phyloP scores from a whole-genome alignment of 1,140 invertebrate genomes.

The Nasonia giraulti region DNA sequence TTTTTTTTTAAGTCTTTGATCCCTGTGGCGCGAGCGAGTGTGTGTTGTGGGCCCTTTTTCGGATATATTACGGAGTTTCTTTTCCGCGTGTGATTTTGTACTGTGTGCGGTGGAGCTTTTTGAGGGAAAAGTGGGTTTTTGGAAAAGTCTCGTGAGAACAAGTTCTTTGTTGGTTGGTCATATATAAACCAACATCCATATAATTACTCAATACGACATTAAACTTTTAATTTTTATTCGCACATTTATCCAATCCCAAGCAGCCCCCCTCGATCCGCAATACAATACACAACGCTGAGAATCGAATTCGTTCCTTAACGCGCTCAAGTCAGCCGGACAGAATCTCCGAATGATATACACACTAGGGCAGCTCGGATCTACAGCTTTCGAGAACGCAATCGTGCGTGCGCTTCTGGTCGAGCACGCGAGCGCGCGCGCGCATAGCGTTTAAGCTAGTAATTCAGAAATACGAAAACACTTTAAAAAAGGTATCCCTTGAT shows the following conservation, averaged over 20 bases:
- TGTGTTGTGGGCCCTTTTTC: not conserved
- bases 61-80: not conserved
- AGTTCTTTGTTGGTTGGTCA: too few species aligned
- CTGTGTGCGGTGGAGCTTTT: too few species aligned
- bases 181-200: too few species aligned
- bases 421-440: not conserved
- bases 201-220: too few species aligned
- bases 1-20: constrained; percentile 39
- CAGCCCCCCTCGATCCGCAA: not conserved
- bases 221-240: too few species aligned
- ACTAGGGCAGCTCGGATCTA: not conserved
- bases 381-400: constrained; percentile 38
- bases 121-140: too few species aligned
- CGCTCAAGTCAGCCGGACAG: too few species aligned
- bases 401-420: constrained; percentile 7
- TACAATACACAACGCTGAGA: constrained; percentile 8
- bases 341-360: constrained; percentile 7
- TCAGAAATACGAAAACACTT: constrained; percentile 67
- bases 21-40: not conserved
- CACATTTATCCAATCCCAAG: not conserved
- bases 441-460: constrained; percentile 57
- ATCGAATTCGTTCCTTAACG: too few species aligned
- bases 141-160: too few species aligned
- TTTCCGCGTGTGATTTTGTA: not conserved
- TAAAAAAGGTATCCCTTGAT: constrained; percentile 57